phyloP scores from a whole-genome alignment of 1,140 invertebrate species.

The Anastrepha ludens region DNA sequence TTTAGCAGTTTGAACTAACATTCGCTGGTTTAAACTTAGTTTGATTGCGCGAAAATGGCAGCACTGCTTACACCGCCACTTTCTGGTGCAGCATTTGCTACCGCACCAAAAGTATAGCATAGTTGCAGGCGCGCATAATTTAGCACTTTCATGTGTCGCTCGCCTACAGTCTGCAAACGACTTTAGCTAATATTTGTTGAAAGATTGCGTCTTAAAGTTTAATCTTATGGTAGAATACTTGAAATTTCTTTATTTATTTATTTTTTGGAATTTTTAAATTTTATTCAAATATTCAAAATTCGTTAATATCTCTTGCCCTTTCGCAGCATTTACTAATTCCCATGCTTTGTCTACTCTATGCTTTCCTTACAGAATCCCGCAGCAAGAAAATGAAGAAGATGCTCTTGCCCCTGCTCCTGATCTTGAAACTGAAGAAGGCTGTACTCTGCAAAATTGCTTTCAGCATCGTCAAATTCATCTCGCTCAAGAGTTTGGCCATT shows the following conservation, averaged over 20 bases:
- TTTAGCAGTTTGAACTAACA: background rate
- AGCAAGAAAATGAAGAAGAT: constrained; percentile 79
- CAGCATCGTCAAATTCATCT: constrained; percentile 78
- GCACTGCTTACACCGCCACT: background rate
- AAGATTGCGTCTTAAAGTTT: background rate
- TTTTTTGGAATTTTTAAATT: too few relatives aligned
- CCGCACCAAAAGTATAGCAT: background rate
- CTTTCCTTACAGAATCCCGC: constrained; percentile 75
- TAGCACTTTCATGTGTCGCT: background rate
- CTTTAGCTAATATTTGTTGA: too few relatives aligned
- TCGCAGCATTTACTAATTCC: background rate
- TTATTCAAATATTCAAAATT: too few relatives aligned
- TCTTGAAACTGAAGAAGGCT: constrained; percentile 79
- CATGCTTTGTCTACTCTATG: background rate
- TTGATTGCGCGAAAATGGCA: background rate
- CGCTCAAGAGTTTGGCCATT: constrained; percentile 80
- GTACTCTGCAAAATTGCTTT: constrained; percentile 80
- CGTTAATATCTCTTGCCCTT: too few relatives aligned
- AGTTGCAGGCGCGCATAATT: background rate
- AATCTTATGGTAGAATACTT: background rate
- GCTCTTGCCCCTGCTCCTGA: constrained; percentile 78
- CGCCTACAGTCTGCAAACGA: background rate
- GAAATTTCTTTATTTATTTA: background rate
- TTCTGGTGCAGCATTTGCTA: background rate
- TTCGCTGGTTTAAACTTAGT: background rate